Base-by-base conservation (phyloP, 2,888 invertebrate species). In the Fragum sueziense region DNA sequence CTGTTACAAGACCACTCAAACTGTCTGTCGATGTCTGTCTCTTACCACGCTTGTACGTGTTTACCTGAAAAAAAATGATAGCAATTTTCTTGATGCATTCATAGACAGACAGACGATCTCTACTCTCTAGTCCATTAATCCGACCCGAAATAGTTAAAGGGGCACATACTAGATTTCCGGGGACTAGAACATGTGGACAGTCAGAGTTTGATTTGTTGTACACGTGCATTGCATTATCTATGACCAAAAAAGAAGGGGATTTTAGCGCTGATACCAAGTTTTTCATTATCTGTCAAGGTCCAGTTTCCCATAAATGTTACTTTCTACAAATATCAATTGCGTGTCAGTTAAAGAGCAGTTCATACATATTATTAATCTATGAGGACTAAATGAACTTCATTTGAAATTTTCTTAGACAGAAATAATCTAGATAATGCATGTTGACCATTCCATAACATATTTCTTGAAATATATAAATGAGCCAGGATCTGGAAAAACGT, bases 11-110 rank as follows among this genome's bases (percentile, higher is more conserved):
- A 9, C 34, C 57, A 17, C 22, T 34, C 25, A 70, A 33, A 57
- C 57, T 70, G 27, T 70, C 70, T 0, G 54, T 70, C 14, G 70
- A 61, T 9, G 61, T 33, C 7, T 31, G 33, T 33, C 61, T 61
- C 20, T 61, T 31, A 31, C 61, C 61, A n/a, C 61, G 27, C 33
- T 61, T 61, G 29, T 31, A 31, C n/a, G 61, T 61, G n/a, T 61
- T n/a, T 6, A 61, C 61, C 61, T 61, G 31, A 61, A 61, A 61
- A 2, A 61, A 61, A 61, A 2, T 14, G 33, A 1, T 0, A 1
- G 0, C 2, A 61, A 9, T 0, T 11, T 57, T 27, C 2, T 0
- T n/a, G n/a, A 31, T 33, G 0, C 33, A 7, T 61, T 1, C 20
- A 25, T 7, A n/a, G 4, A 22, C 22, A 22, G n/a, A 22, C 25